phyloP scores from a whole-genome alignment of 2,797 vertebrate genomes.

The Balearica regulorum region DNA sequence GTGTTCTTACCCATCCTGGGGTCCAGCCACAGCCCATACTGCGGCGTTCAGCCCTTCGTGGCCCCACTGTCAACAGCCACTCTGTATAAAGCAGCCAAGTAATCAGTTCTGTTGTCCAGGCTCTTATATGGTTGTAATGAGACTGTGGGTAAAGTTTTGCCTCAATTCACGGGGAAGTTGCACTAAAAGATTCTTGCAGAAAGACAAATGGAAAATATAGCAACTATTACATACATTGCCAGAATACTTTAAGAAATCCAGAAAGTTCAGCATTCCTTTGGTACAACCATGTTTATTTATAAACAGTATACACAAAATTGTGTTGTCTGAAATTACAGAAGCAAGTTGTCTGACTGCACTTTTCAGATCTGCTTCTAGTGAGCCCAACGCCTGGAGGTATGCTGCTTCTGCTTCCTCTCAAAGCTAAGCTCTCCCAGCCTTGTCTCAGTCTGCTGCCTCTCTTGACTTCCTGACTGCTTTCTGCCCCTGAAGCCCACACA shows the following conservation, averaged over 20 bases:
- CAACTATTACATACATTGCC: not conserved
- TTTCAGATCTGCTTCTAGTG: not conserved
- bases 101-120: not conserved
- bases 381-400: not conserved
- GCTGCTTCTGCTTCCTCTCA: not conserved
- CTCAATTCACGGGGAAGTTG: not conserved
- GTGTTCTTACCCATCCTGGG: not conserved
- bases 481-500: not conserved
- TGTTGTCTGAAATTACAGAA: not conserved
- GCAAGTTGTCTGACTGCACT: not conserved
- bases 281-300: not conserved
- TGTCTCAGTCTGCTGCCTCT: not conserved
- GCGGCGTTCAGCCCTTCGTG: fast-evolving
- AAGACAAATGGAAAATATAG: not conserved
- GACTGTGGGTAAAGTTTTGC: not conserved
- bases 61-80: not conserved
- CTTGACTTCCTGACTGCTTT: not conserved
- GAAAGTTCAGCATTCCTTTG: not conserved
- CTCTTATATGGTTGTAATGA: not conserved
- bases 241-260: not conserved
- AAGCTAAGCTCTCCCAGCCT: not conserved
- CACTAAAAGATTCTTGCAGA: not conserved
- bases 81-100: not conserved
- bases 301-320: not conserved
- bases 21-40: fast-evolving